phyloP scores from a whole-genome alignment of 2,888 invertebrate genomes.

The Cephus sareptanus region DNA sequence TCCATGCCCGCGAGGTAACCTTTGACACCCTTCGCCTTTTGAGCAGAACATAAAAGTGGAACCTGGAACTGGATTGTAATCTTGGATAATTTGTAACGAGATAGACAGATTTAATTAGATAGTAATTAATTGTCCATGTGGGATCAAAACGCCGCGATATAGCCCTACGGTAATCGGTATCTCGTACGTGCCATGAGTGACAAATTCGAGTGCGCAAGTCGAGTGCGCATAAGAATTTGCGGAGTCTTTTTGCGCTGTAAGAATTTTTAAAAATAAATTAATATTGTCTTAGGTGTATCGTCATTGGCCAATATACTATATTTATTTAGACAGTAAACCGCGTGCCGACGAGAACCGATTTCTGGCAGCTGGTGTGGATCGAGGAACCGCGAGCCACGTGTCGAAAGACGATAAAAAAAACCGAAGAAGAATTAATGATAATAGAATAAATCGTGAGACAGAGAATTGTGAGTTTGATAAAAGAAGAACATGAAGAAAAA shows the following conservation, averaged over 20 bases:
- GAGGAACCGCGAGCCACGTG: neutral
- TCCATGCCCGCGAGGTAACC: neutral
- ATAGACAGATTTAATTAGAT: conserved; percentile 43
- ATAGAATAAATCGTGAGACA: neutral
- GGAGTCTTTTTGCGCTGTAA: neutral
- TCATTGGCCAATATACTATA: neutral
- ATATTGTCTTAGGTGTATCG: too few relatives aligned
- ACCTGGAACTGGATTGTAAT: conserved; percentile 35
- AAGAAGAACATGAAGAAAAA: neutral
- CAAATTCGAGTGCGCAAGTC: neutral
- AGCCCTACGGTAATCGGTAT: neutral
- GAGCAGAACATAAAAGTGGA: conserved; percentile 22
- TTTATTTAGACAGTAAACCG: neutral
- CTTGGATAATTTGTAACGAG: conserved; percentile 35
- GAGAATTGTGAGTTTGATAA: neutral
- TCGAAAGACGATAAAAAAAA: neutral
- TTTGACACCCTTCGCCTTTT: neutral
- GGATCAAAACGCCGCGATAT: conserved; percentile 8
- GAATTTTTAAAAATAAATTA: neutral
- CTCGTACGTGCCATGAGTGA: neutral
- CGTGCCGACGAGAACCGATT: neutral
- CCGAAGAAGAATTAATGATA: neutral
- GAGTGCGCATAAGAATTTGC: neutral
- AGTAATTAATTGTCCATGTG: conserved; percentile 42
- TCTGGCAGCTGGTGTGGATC: neutral